These are phyloP conservation scores for Zoanthus gigantus DNA, from an alignment of 92 coral and sea anemone genomes.

Conservation along the genomic window DNA sequence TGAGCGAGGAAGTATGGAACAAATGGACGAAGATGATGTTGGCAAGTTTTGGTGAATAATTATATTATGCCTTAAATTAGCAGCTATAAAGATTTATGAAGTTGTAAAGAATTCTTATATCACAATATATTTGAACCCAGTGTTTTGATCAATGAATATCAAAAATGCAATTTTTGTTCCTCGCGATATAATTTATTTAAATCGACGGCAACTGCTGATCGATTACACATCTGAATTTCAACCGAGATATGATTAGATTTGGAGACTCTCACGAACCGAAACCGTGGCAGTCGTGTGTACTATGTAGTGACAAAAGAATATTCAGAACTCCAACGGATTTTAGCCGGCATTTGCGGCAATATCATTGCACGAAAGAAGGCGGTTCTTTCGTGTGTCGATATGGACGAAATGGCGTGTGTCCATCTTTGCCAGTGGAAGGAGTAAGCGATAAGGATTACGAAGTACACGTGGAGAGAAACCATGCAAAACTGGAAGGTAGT, in stretches of 20 bases:
- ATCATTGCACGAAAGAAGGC: conserved; percentile 95
- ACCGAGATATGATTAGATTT: conserved; percentile 84
- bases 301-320: conserved; percentile 86
- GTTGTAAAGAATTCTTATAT: conserved; percentile 20
- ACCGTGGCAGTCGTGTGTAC: conserved; percentile 93
- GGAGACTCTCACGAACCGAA: conserved; percentile 87
- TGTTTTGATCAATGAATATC: conserved; percentile 49
- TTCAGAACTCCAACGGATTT: conserved; percentile 95
- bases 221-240: neutral
- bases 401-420: conserved; percentile 98
- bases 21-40: conserved; percentile 22
- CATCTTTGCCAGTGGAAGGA: conserved; percentile 98
- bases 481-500: conserved; percentile 80
- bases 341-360: conserved; percentile 85
- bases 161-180: conserved; percentile 47
- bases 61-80: neutral
- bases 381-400: conserved; percentile 98
- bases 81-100: neutral
- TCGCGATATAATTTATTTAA: conserved; percentile 74
- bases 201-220: conserved; percentile 27
- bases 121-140: neutral
- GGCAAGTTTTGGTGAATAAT: conserved; percentile 25
- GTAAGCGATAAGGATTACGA: conserved; percentile 98
- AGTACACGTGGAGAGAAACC: conserved; percentile 91
- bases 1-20: conserved; percentile 44